A percentile compares a stretch with the other conserved stretches of the same genome.
These are phyloP conservation scores for Tachina grossa DNA, from an alignment of 2,888 invertebrate species.

Conservation along the genomic window DNA sequence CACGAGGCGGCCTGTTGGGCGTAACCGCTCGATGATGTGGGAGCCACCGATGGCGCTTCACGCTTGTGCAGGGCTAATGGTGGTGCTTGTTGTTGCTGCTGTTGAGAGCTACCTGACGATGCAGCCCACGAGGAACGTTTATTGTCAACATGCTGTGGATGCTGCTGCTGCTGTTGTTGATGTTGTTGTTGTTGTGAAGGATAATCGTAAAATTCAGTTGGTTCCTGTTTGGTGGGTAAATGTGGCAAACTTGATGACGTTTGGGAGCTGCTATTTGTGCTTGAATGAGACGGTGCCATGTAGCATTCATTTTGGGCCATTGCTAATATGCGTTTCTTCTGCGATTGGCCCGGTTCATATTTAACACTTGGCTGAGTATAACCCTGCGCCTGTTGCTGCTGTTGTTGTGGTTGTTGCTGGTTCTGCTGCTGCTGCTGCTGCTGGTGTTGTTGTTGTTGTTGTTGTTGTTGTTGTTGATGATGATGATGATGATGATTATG, in stretches of 20 bases:
- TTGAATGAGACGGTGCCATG: slow-evolving; percentile 83
- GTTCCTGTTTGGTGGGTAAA: slow-evolving; percentile 83
- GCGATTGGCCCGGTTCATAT: slow-evolving; percentile 87
- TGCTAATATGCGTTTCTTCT: slow-evolving; percentile 94
- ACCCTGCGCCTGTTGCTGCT: slow-evolving; percentile 71
- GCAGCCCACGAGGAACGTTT: slow-evolving; percentile 83
- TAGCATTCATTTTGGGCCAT: slow-evolving; percentile 92
- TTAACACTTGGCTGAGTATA: slow-evolving; percentile 80
- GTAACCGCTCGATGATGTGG: slow-evolving; percentile 73
- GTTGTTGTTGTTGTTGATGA: slow-evolving; percentile 73
- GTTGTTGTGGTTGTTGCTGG: slow-evolving; percentile 73
- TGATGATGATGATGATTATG: slow-evolving; percentile 73
- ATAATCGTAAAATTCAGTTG: slow-evolving; percentile 82
- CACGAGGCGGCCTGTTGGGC: slow-evolving; percentile 76
- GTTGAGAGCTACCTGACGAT: slow-evolving; percentile 52
- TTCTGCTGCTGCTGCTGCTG: slow-evolving; percentile 74
- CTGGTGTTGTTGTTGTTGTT: slow-evolving; percentile 72
- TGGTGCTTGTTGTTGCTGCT: slow-evolving; percentile 81
- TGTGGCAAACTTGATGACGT: slow-evolving; percentile 79
- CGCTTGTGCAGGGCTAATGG: slow-evolving; percentile 82
- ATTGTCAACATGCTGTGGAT: slow-evolving; percentile 75
- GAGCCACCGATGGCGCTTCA: slow-evolving; percentile 80
- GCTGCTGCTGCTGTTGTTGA: slow-evolving; percentile 72
- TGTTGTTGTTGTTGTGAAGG: slow-evolving; percentile 74
- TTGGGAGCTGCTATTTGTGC: slow-evolving; percentile 71